phyloP scores from a whole-genome alignment of 2,113 vertebrate species.

The Notechis scutatus region DNA sequence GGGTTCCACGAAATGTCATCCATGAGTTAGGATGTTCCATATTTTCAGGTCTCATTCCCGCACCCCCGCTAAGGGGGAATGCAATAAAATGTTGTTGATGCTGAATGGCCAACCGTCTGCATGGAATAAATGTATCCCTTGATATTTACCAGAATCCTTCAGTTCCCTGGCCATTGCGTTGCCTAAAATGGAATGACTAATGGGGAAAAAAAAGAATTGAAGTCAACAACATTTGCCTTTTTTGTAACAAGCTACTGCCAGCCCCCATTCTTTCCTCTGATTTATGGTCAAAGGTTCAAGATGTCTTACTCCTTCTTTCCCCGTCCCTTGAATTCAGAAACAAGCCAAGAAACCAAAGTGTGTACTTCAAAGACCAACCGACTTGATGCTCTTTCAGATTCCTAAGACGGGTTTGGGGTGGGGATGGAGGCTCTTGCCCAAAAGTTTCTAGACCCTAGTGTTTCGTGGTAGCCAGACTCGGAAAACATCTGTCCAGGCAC shows the following conservation, averaged over 20 bases:
- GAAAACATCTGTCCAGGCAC: neutral
- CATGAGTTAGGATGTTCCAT: neutral
- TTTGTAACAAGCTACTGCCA: neutral
- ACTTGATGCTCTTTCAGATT: neutral
- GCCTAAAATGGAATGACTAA: slow-evolving; percentile 57
- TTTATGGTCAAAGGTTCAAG: neutral
- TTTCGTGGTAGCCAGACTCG: neutral
- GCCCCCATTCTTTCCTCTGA: neutral
- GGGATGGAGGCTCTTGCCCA: neutral
- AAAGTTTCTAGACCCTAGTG: neutral
- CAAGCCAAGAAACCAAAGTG: neutral
- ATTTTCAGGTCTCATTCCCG: neutral
- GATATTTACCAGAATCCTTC: slow-evolving; percentile 39
- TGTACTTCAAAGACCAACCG: neutral
- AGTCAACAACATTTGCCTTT: slow-evolving; percentile 18
- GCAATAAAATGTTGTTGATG: neutral
- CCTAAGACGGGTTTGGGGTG: neutral
- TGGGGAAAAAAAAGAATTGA: neutral
- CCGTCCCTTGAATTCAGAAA: neutral
- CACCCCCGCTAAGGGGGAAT: neutral
- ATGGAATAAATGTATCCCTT: slow-evolving; percentile 13
- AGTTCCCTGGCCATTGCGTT: slow-evolving; percentile 45
- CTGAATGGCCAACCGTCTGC: neutral
- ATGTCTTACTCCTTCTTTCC: neutral
- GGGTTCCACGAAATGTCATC: neutral